Conservation (phyloP, 2,888 invertebrate genomes). For the Marronus borbonicus region DNA sequence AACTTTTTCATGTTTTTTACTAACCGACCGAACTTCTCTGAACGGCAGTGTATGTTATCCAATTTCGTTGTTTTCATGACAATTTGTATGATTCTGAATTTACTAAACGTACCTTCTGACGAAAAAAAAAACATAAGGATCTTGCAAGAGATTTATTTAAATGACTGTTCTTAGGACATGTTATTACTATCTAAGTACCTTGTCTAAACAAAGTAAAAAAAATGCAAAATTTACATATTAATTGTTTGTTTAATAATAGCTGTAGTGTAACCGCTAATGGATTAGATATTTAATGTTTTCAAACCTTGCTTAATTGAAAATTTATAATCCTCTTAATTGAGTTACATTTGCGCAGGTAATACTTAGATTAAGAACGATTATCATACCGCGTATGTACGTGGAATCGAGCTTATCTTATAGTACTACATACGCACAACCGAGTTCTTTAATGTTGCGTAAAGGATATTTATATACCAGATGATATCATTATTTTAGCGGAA, state of each 20-base stretch:
- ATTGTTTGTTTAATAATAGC: slow-evolving; percentile 6
- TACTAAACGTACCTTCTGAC: neutral
- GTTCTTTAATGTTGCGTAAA: slow-evolving; percentile 13
- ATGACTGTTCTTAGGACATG: too few relatives aligned
- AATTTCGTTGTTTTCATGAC: too few relatives aligned
- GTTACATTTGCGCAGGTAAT: slow-evolving; percentile 9
- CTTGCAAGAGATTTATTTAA: neutral
- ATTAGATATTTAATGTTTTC: neutral
- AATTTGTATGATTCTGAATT: too few relatives aligned
- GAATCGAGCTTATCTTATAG: neutral
- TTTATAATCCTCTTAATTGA: slow-evolving; percentile 9
- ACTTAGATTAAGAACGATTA: slow-evolving; percentile 9
- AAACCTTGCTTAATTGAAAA: slow-evolving; percentile 2
- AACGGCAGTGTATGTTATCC: too few relatives aligned
- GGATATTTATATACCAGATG: slow-evolving; percentile 10
- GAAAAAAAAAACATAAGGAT: neutral
- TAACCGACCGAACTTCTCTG: too few relatives aligned
- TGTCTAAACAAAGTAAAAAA: neutral
- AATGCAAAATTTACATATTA: neutral
- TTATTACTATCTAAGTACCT: neutral
- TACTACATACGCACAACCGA: neutral
- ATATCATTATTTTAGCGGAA: slow-evolving; percentile 10
- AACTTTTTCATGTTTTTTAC: too few relatives aligned
- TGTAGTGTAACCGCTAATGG: slow-evolving; percentile 1
- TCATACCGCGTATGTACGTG: neutral